Percentiles rank a stretch among this genome's conserved stretches.
Evolutionary conservation across 2,113 vertebrate species (phyloP).

Genomic region (Ceratotherium simum): DNA sequence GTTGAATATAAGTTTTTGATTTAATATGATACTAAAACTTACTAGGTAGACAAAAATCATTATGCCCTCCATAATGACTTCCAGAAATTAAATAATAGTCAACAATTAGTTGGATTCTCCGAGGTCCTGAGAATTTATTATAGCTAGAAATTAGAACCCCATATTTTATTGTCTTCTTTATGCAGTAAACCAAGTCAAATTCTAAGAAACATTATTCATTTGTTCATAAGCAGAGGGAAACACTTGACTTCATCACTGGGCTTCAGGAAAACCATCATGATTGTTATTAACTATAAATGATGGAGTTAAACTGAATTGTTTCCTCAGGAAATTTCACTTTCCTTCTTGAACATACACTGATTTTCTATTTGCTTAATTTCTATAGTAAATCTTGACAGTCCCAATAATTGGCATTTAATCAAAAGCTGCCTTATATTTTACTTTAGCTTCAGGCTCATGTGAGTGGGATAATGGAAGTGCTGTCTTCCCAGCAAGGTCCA

Average conservation of each 20-base stretch:
- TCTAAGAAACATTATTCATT: constrained; percentile 10
- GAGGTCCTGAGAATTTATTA: constrained; percentile 29
- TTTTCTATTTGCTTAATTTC: constrained; percentile 39
- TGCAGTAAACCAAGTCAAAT: background rate
- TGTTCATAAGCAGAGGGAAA: background rate
- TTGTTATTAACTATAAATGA: constrained; percentile 28
- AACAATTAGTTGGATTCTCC: constrained; percentile 36
- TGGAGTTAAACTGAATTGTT: background rate
- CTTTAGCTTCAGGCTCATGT: background rate
- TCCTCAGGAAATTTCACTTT: constrained; percentile 1
- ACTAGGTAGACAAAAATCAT: background rate
- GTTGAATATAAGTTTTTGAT: constrained; percentile 34
- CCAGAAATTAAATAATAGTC: constrained; percentile 31
- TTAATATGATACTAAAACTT: constrained; percentile 49
- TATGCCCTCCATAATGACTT: background rate
- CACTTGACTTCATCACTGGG: background rate
- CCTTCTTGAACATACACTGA: background rate
- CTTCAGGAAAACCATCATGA: background rate
- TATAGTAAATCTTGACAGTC: background rate
- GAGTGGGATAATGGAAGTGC: background rate
- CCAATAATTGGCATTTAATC: constrained; percentile 7
- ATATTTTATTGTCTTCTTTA: background rate
- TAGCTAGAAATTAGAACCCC: background rate
- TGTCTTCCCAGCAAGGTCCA: background rate
- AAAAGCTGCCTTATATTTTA: background rate